A percentile compares a stretch with the other conserved stretches of the same genome.
These are phyloP conservation scores for Anabas testudineus DNA, from an alignment of 2,797 vertebrate genomes.

Conservation along the genomic window DNA sequence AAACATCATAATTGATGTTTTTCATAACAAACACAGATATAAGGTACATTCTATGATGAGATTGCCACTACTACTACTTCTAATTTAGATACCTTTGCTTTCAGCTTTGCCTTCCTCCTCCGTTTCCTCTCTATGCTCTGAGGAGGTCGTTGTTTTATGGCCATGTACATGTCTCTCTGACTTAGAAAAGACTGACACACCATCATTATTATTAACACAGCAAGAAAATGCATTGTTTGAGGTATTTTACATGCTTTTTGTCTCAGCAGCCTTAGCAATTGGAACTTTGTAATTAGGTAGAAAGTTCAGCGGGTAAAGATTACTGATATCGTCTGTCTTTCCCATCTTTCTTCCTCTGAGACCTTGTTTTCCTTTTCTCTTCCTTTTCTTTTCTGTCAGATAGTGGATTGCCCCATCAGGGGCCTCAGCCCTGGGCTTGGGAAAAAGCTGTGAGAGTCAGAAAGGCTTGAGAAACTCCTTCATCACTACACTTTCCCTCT, in stretches of 20 bases:
- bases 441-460: slow-evolving; percentile 63
- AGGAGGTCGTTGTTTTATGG: slow-evolving; percentile 25
- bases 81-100: slow-evolving; percentile 7
- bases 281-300: slow-evolving; percentile 55
- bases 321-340: slow-evolving; percentile 58
- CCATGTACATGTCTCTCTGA: slow-evolving; percentile 7
- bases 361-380: slow-evolving; percentile 56
- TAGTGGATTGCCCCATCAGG: slow-evolving; percentile 61
- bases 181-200: slow-evolving; percentile 31
- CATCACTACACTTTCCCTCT: slow-evolving; percentile 57
- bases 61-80: neutral
- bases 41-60: neutral
- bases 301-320: slow-evolving; percentile 62
- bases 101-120: slow-evolving; percentile 2
- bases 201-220: slow-evolving; percentile 28
- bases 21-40: neutral
- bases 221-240: slow-evolving; percentile 24
- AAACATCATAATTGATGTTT: neutral
- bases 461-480: slow-evolving; percentile 70
- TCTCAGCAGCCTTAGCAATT: slow-evolving; percentile 29
- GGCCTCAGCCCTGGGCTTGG: slow-evolving; percentile 63
- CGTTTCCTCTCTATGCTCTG: slow-evolving; percentile 9
- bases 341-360: slow-evolving; percentile 51
- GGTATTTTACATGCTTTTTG: slow-evolving; percentile 35
- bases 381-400: slow-evolving; percentile 56